phyloP scores from a whole-genome alignment of 1,140 invertebrate species.

The Drosophila mojavensis region DNA sequence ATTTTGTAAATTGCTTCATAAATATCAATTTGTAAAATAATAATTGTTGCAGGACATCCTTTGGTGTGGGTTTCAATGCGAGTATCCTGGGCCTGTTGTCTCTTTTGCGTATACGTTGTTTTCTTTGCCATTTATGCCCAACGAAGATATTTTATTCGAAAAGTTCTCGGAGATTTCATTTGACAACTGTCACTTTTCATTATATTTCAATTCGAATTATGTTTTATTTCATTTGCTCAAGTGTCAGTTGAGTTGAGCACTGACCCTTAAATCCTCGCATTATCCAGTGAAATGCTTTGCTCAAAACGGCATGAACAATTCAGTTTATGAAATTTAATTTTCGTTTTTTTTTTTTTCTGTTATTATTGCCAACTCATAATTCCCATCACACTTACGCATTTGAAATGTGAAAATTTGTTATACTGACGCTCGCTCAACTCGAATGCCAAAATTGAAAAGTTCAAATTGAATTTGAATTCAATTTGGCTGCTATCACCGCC shows the following conservation, averaged over 20 bases:
- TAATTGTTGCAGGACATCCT: conserved; percentile 61
- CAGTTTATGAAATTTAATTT: conserved; percentile 81
- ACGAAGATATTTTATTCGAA: too few relatives aligned
- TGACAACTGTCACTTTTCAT: not conserved
- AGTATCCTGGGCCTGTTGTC: conserved; percentile 33
- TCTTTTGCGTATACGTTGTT: not conserved
- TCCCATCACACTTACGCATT: conserved; percentile 78
- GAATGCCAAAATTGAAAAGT: conserved; percentile 77
- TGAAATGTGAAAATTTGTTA: conserved; percentile 62
- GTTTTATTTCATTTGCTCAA: conserved; percentile 67
- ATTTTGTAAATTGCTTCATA: conserved; percentile 84
- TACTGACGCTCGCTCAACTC: conserved; percentile 22
- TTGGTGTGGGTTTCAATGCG: conserved; percentile 17
- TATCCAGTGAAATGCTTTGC: conserved; percentile 62
- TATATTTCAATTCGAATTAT: conserved; percentile 46
- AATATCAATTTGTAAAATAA: conserved; percentile 84
- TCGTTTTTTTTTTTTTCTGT: conserved; percentile 42
- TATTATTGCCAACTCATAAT: conserved; percentile 61
- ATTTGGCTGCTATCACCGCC: conserved; percentile 64
- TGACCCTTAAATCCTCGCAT: conserved; percentile 17
- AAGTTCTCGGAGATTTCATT: not conserved
- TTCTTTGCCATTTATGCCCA: not conserved
- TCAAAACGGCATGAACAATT: conserved; percentile 81
- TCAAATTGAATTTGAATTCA: conserved; percentile 84
- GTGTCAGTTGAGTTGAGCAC: conserved; percentile 16